These are phyloP conservation scores for Latrodectus geometricus DNA, from an alignment of 1,140 invertebrate genomes.

Conservation along the genomic window DNA sequence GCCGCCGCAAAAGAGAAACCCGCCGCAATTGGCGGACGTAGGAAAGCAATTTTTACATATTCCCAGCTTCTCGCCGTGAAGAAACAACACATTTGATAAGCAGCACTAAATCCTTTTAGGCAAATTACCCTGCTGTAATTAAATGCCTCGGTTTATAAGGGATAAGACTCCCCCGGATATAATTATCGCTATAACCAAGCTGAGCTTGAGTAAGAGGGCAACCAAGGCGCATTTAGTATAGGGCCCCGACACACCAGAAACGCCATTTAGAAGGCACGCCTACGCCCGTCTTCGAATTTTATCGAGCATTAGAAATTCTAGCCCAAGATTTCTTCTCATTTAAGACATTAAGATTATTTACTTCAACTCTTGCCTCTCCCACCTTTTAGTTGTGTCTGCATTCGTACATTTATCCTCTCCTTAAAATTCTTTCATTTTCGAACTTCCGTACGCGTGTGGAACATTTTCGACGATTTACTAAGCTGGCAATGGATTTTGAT, in stretches of 20 bases:
- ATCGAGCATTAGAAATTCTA: constrained; percentile 58
- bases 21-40: neutral
- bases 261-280: constrained; percentile 19
- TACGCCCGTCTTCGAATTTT: constrained; percentile 1
- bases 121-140: constrained; percentile 59
- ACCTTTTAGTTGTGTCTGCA: neutral
- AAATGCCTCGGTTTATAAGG: constrained; percentile 59
- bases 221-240: constrained; percentile 26
- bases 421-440: constrained; percentile 41
- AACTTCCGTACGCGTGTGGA: neutral
- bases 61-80: constrained; percentile 14
- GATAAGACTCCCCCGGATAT: constrained; percentile 52
- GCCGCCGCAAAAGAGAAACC: neutral
- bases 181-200: constrained; percentile 38
- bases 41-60: constrained; percentile 34
- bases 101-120: constrained; percentile 59
- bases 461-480: constrained; percentile 35
- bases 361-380: neutral
- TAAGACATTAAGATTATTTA: constrained; percentile 56
- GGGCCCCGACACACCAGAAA: constrained; percentile 5
- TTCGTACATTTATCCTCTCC: constrained; percentile 40
- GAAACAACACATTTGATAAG: constrained; percentile 61
- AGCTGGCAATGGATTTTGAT: constrained; percentile 30
- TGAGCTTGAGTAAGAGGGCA: constrained; percentile 34
- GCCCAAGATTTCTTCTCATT: constrained; percentile 39